Conservation (phyloP, 2,113 vertebrate genomes). For the Cyanistes caeruleus region DNA sequence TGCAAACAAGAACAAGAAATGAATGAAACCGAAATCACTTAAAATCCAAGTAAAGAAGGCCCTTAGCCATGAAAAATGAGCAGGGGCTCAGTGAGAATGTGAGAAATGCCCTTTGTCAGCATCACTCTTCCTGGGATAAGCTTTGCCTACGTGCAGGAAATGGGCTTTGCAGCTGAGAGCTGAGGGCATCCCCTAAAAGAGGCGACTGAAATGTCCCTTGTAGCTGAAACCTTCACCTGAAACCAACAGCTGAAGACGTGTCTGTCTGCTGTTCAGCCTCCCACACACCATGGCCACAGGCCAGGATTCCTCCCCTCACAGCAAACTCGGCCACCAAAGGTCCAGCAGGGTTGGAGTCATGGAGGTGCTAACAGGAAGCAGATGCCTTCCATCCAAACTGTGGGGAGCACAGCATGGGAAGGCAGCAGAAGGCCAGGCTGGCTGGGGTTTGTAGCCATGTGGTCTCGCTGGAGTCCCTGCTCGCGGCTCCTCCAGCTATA, state of each 20-base stretch:
- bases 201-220: accelerated
- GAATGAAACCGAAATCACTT: background rate
- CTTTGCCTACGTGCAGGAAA: background rate
- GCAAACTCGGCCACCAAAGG: background rate
- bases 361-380: background rate
- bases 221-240: no score
- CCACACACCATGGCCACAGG: background rate
- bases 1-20: background rate
- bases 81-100: background rate
- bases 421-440: background rate
- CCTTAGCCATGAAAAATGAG: background rate
- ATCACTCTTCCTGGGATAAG: background rate
- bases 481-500: background rate
- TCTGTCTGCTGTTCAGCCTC: background rate
- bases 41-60: background rate
- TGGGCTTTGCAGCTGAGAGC: accelerated
- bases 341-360: accelerated
- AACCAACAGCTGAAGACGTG: accelerated
- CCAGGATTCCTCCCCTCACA: background rate
- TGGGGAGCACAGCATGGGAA: background rate
- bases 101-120: background rate
- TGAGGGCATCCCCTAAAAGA: background rate
- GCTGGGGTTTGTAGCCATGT: background rate
- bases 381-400: background rate
- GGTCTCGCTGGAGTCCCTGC: background rate